phyloP scores from a whole-genome alignment of 1,140 invertebrate genomes.

The Cydia splendana region DNA sequence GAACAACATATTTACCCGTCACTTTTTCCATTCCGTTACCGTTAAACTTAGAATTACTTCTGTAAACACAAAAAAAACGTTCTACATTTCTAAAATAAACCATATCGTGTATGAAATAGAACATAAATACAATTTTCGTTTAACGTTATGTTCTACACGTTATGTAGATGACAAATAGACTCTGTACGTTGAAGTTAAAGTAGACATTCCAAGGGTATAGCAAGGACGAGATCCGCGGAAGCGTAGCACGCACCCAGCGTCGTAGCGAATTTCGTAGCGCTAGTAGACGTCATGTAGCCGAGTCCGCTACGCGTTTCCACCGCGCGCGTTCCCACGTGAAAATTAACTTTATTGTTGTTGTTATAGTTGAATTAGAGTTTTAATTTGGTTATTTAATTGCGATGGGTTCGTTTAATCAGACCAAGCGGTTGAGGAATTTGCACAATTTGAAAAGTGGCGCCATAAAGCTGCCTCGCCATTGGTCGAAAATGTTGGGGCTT shows the following conservation, averaged over 20 bases:
- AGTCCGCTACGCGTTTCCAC: slow-evolving; percentile 20
- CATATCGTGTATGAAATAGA: background rate
- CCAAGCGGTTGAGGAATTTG: slow-evolving; percentile 49
- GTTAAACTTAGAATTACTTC: background rate
- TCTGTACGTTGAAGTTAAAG: background rate
- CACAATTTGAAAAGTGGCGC: slow-evolving; percentile 69
- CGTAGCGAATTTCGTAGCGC: slow-evolving; percentile 34
- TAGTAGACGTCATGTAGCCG: slow-evolving; percentile 34
- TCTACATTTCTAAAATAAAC: background rate
- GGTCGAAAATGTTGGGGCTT: slow-evolving; percentile 80
- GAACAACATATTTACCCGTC: slow-evolving; percentile 19
- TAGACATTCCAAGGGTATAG: background rate
- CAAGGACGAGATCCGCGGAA: background rate
- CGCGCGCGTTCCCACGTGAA: slow-evolving; percentile 4
- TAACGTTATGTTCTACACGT: background rate
- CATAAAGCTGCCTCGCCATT: slow-evolving; percentile 78
- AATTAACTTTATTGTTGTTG: background rate
- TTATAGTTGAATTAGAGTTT: background rate
- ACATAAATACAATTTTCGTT: background rate
- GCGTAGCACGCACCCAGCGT: background rate
- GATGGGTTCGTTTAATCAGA: slow-evolving; percentile 47
- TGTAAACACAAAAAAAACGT: slow-evolving; percentile 1
- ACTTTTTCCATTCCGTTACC: background rate
- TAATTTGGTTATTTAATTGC: slow-evolving; percentile 17
- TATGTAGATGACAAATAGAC: background rate